These are phyloP conservation scores for Dicaeum eximium DNA, from an alignment of 2,113 vertebrate species.

Conservation along the genomic window DNA sequence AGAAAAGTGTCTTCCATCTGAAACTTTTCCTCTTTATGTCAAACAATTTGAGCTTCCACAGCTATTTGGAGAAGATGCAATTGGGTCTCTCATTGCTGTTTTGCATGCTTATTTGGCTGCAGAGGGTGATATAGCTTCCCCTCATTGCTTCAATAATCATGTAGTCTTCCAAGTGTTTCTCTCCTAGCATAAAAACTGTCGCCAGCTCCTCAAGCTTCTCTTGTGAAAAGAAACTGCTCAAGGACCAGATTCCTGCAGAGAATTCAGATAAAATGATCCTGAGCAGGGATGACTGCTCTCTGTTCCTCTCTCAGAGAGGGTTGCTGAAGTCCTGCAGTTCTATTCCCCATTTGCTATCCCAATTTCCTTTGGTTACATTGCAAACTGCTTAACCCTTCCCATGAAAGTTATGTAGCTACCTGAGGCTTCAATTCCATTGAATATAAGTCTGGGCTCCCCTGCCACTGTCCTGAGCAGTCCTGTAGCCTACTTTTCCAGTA, in stretches of 20 bases:
- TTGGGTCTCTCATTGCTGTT: neutral
- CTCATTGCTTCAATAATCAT: neutral
- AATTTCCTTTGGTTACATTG: neutral
- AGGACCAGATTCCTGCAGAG: neutral
- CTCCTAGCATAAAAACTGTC: neutral
- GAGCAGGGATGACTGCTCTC: neutral
- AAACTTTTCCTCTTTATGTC: neutral
- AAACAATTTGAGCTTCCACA: neutral
- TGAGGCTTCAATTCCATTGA: neutral
- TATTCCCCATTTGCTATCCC: neutral
- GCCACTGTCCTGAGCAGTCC: neutral
- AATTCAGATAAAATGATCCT: neutral
- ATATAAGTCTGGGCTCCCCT: fast-evolving
- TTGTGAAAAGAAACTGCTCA: neutral
- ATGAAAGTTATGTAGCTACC: neutral
- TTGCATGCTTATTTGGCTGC: neutral
- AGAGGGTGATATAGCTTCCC: neutral
- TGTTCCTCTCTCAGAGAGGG: neutral
- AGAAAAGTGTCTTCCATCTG: neutral
- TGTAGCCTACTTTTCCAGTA: neutral
- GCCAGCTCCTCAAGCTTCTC: neutral
- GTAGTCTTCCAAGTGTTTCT: neutral
- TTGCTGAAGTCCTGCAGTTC: neutral
- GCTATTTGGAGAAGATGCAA: neutral
- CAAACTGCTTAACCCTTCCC: neutral